These are phyloP conservation scores for Clarias laeviceps DNA, from an alignment of 2,797 vertebrate genomes.

Conservation along the genomic window DNA sequence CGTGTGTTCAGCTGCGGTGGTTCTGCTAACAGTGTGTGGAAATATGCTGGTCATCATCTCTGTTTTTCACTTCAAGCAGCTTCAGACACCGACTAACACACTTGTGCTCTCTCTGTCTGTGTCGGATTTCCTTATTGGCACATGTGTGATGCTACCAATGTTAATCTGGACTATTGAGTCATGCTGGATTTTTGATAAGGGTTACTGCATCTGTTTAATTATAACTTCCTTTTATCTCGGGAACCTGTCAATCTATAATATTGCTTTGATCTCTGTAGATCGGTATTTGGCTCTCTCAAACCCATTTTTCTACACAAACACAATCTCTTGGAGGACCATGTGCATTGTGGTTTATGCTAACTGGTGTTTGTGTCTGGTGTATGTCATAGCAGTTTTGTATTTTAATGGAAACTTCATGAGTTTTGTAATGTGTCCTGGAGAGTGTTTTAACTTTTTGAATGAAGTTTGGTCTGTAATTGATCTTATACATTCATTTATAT, in stretches of 20 bases:
- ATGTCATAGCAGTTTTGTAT: too few relatives aligned
- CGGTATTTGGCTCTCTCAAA: slow-evolving; percentile 38
- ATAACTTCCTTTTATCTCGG: neutral
- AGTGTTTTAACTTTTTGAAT: neutral
- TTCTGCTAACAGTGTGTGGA: slow-evolving; percentile 55
- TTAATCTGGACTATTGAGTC: slow-evolving; percentile 29
- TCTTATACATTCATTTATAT: neutral
- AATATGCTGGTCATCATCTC: slow-evolving; percentile 31
- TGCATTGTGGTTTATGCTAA: neutral
- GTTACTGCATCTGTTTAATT: neutral
- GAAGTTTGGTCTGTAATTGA: neutral
- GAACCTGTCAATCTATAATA: slow-evolving; percentile 36
- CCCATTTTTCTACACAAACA: slow-evolving; percentile 35
- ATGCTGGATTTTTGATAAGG: slow-evolving; percentile 31
- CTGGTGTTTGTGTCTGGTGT: neutral
- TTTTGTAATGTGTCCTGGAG: too few relatives aligned
- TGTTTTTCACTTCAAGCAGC: slow-evolving; percentile 56
- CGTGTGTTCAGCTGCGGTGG: slow-evolving; percentile 35
- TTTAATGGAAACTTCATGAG: too few relatives aligned
- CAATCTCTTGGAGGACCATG: neutral
- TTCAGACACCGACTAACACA: slow-evolving; percentile 54
- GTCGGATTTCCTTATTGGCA: slow-evolving; percentile 7
- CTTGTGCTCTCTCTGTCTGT: slow-evolving; percentile 23
- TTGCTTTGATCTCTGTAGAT: slow-evolving; percentile 43
- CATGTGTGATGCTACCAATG: slow-evolving; percentile 24